Evolutionary conservation across 2,888 invertebrate species (phyloP).

Genomic region (Lacanobia wlatinum): DNA sequence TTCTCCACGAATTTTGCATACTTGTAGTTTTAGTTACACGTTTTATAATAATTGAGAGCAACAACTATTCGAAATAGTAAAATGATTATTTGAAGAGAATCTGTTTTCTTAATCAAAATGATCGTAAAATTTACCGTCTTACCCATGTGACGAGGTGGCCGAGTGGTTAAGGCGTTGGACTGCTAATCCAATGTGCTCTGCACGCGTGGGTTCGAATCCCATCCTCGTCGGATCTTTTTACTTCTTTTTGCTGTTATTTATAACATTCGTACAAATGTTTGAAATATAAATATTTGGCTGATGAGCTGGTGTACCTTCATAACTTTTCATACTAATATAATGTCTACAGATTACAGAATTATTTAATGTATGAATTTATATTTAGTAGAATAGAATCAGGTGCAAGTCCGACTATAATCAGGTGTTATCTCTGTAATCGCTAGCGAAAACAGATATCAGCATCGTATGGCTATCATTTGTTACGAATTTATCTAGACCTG

Average conservation of each 20-base stretch:
- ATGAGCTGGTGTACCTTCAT: not conserved
- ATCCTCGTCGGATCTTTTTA: constrained; percentile 92
- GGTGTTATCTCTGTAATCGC: constrained; percentile 84
- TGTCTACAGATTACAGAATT: not conserved
- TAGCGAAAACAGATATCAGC: constrained; percentile 81
- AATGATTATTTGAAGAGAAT: not conserved
- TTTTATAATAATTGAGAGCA: not conserved
- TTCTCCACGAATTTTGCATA: not conserved
- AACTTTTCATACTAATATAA: not conserved
- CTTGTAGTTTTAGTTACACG: not conserved
- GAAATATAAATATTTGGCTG: not conserved
- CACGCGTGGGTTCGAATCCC: constrained; percentile 96
- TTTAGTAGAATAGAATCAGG: constrained; percentile 43
- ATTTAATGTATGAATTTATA: constrained; percentile 12
- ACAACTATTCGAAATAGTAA: not conserved
- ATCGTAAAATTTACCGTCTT: constrained; percentile 68
- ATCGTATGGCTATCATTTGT: constrained; percentile 79
- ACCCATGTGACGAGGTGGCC: constrained; percentile 93
- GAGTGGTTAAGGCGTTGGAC: constrained; percentile 97
- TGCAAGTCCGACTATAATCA: constrained; percentile 77
- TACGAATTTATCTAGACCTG: constrained; percentile 90
- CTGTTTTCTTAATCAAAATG: constrained; percentile 27
- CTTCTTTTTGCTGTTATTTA: not conserved
- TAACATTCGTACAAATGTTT: not conserved
- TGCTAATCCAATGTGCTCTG: constrained; percentile 97